Evolutionary conservation across 2,888 invertebrate genomes (phyloP), one percentile per base, ranked within the genome.

Genomic region (Zaprionus obscuricornis): DNA sequence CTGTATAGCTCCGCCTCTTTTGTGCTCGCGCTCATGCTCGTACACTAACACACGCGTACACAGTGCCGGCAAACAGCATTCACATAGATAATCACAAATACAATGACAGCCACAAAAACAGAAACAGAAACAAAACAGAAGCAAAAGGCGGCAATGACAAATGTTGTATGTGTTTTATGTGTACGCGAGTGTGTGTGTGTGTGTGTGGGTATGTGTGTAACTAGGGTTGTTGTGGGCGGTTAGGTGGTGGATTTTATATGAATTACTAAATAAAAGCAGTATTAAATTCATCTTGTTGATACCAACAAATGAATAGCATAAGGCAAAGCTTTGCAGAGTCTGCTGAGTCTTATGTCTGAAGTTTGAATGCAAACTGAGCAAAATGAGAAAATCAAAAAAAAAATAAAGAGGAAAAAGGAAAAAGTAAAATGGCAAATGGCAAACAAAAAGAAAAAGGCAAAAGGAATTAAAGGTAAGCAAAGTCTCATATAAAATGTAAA

Each of bases 71-170:
- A 37, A n/a, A 3, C 40, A 43, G 20, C 40, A 40, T 14, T 64
- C 75, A 79, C 88, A 87, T 74, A 88, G 88, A 88, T 88, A 88
- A 64, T 8, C 85, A 87, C 88, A 29, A 49, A 62, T 20, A 82
- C 82, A 42, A 8, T 3, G n/a, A 14, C n/a, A n/a, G n/a, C n/a
- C n/a, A n/a, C n/a, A n/a, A n/a, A n/a, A n/a, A n/a, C n/a, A n/a
- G n/a, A n/a, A n/a, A 47, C 13, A 40, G 20, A 66, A 63, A 49
- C 57, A 42, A 2, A 33, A 66, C 55, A 22, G 34, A 16, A 34
- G n/a, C 11, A 33, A 43, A 1, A 1, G 13, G 4, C 7, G 22
- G 8, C 6, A 4, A 22, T 20, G 18, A 13, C 22, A 49, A 14
- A 22, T 6, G 20, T 29, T 40, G 24, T 60, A 40, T 60, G 60